These are phyloP conservation scores for Halcyon senegalensis DNA, from an alignment of 2,113 vertebrate species.

Conservation along the genomic window DNA sequence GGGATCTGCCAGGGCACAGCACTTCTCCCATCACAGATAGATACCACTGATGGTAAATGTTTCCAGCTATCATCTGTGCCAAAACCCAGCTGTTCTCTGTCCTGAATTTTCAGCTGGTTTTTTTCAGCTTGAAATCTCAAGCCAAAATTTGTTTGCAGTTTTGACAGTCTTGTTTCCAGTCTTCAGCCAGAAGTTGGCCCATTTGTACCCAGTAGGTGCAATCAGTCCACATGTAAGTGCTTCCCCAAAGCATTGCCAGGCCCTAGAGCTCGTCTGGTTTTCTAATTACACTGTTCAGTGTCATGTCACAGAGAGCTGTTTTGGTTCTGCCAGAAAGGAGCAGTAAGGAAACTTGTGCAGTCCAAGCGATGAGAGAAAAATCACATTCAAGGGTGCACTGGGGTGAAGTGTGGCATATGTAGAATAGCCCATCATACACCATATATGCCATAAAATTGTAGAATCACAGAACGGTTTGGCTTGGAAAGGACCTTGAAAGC, in stretches of 20 bases:
- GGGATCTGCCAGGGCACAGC: not conserved
- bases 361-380: not conserved
- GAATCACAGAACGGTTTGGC: not conserved
- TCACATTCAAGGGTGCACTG: not conserved
- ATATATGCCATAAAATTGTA: not conserved
- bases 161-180: not conserved
- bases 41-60: not conserved
- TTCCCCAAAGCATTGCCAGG: not conserved
- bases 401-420: not conserved
- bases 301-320: not conserved
- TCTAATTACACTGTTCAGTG: fast-evolving
- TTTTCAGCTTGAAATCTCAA: not conserved
- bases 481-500: not conserved
- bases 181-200: not conserved
- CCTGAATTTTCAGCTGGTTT: not conserved
- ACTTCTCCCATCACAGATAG: no score
- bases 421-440: not conserved
- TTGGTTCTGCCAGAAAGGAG: not conserved
- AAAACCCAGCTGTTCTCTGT: not conserved
- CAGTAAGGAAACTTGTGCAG: not conserved
- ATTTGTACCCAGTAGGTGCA: not conserved
- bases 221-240: not conserved
- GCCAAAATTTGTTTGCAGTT: fast-evolving
- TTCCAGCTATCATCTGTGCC: not conserved
- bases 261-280: not conserved